Evolutionary conservation across 2,797 vertebrate genomes (phyloP).

Genomic region (Ficedula albicollis): DNA sequence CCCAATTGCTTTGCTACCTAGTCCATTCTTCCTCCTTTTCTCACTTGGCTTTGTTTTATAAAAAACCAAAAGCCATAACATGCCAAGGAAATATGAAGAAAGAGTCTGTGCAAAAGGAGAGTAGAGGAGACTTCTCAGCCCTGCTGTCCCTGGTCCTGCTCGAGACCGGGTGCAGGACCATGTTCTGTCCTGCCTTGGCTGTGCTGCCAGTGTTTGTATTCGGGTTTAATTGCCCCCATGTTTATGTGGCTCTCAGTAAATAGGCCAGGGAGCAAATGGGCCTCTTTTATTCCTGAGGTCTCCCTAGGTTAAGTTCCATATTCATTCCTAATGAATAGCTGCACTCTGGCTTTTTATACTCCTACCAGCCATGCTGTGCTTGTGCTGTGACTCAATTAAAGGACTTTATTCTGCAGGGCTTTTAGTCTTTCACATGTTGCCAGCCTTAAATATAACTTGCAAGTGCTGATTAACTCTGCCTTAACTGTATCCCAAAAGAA

Average conservation of each 20-base stretch:
- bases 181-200: neutral
- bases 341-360: neutral
- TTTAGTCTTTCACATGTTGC: neutral
- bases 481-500: neutral
- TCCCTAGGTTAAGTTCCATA: neutral
- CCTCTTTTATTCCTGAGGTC: neutral
- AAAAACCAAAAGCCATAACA: neutral
- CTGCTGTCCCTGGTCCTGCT: neutral
- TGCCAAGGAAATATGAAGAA: neutral
- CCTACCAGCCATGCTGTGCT: neutral
- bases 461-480: neutral
- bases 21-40: slow-evolving; percentile 56
- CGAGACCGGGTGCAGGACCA: neutral
- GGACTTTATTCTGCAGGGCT: slow-evolving; percentile 10
- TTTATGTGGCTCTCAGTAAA: neutral
- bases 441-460: slow-evolving; percentile 6
- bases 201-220: neutral
- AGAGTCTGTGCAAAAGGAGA: neutral
- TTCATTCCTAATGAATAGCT: slow-evolving; percentile 9
- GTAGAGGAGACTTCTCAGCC: neutral
- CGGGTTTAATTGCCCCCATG: neutral
- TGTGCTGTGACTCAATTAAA: slow-evolving; percentile 10
- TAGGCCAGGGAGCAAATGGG: neutral
- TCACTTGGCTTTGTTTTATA: slow-evolving; percentile 37
- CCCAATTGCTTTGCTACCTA: slow-evolving; percentile 70